Base-by-base conservation (phyloP, 2,113 vertebrate genomes). In the Ramphastos sulfuratus region DNA sequence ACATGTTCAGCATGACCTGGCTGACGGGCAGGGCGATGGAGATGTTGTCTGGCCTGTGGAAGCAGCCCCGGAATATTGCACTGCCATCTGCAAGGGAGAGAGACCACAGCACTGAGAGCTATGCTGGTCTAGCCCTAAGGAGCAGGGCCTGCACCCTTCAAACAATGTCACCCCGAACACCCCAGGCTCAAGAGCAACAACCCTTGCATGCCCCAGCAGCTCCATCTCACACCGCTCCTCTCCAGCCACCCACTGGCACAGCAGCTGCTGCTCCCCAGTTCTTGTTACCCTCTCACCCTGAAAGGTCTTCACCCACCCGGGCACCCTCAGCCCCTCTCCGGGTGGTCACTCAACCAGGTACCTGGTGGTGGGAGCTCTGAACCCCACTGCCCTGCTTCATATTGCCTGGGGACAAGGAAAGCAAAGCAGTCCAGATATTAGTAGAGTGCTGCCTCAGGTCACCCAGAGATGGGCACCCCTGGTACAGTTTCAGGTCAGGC, bases 21-120 rank as follows among this genome's bases (percentile, higher is more conserved):
- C 98, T 98, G 95, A 98, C 82, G 0, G 99, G 99, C 78, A 99
- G 97, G 31, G 99, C 99, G 64, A 99, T 63, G 21, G 98, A 98
- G 89, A 98, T n/a, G 12, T 99, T 99, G 58, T 98, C 97, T 0
- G 99, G 99, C n/a, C 93, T 95, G 74, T 64, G 98, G 96, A 99
- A 99, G 79, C 99, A 99, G 2, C 99, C 99, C 59, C 99, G 99
- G 95, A 99, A 99, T 87, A 99, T 98, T 0, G 99, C 99, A 0
- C 98, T 99, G 92, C 99, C 99, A 27, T 99, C 99, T 99, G 97
- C 75, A 92, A 89, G 44, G 39, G 85, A 56, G 17, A 37, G 58
- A 44, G 18, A 28, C 37, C 5, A 79, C 4, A 3, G 9, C 1
- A 4, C 37, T 30, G 30, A 31, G 5, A 24, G 20, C 1, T 2